Evolutionary conservation across 1,140 invertebrate genomes (phyloP).

Genomic region (Procambarus clarkii): DNA sequence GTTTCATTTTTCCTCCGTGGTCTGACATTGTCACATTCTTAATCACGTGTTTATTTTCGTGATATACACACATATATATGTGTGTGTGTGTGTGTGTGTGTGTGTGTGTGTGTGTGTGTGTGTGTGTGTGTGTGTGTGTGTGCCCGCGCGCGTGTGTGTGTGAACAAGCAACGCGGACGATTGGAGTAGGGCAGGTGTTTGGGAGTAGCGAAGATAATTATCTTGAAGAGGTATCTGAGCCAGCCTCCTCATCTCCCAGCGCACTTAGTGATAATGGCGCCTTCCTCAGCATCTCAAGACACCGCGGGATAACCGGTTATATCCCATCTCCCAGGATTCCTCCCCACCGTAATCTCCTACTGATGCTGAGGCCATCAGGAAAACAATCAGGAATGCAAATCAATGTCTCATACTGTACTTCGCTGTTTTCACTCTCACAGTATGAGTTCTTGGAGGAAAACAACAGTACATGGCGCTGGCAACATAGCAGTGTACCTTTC

Average conservation of each 20-base stretch:
- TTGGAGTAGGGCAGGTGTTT: not conserved
- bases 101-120: conserved; percentile 9
- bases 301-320: not conserved
- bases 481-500: no score
- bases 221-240: not conserved
- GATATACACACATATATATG: no score
- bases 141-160: no score
- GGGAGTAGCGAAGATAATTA: not conserved
- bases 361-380: no score
- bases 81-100: not conserved
- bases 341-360: not conserved
- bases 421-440: no score
- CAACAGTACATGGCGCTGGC: no score
- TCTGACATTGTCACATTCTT: no score
- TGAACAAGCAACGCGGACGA: not conserved
- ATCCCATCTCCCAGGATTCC: not conserved
- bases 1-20: no score
- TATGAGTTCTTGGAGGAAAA: no score
- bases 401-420: no score
- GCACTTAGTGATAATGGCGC: not conserved
- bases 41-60: no score
- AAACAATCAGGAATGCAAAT: no score
- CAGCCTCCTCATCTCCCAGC: not conserved
- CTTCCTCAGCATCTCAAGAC: not conserved
- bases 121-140: conserved; percentile 9